phyloP scores from a whole-genome alignment of 2,797 vertebrate species.

The Decapterus maruadsi region DNA sequence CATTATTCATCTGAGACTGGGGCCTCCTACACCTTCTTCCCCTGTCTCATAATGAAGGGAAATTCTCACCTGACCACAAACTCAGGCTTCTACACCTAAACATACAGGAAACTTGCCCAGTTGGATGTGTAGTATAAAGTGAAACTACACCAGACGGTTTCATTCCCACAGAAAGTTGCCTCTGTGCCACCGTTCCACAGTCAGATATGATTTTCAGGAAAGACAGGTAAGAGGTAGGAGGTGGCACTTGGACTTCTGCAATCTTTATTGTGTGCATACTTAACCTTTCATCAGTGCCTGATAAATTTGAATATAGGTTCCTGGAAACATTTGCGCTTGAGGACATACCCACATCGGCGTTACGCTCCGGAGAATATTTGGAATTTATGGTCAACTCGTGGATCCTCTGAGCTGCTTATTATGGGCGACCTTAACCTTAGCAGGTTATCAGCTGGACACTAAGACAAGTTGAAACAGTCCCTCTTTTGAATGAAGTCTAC shows the following conservation, averaged over 20 bases:
- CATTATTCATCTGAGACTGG: background rate
- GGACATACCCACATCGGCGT: background rate
- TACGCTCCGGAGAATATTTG: constrained; percentile 25
- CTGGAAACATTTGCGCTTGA: background rate
- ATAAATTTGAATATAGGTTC: constrained; percentile 24
- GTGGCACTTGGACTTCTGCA: constrained; percentile 5
- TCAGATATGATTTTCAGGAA: background rate
- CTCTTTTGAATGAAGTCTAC: too few species aligned
- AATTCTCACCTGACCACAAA: background rate
- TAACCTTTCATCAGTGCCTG: background rate
- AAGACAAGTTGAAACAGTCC: constrained; percentile 8
- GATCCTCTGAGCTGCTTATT: constrained; percentile 40
- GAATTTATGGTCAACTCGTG: constrained; percentile 25
- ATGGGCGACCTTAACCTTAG: constrained; percentile 30
- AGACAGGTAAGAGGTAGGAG: constrained; percentile 2
- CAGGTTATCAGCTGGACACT: constrained; percentile 18
- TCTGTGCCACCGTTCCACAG: background rate
- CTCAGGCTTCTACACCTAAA: background rate
- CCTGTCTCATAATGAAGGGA: background rate
- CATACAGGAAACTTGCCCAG: background rate
- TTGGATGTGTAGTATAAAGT: background rate
- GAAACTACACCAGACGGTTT: background rate
- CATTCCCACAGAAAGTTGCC: constrained; percentile 2
- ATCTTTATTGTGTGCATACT: background rate
- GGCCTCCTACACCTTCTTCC: background rate